Evolutionary conservation across 1,140 invertebrate genomes (phyloP).

Genomic region (Teleogryllus occipitalis): DNA sequence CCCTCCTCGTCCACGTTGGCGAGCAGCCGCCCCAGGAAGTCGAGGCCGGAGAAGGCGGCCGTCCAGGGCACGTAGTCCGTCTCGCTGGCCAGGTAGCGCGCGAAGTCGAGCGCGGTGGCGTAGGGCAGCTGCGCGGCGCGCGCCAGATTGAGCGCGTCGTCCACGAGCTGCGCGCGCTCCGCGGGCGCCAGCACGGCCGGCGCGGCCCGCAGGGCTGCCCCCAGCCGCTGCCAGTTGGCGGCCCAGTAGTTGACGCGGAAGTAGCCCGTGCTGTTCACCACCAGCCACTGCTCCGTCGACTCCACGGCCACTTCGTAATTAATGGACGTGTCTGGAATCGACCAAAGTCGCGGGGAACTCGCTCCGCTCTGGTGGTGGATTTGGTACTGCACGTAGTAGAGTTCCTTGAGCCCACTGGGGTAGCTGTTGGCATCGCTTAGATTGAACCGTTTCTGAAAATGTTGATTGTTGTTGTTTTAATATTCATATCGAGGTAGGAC

Average conservation of each 20-base stretch:
- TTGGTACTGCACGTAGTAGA: too few species aligned
- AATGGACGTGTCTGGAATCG: too few species aligned
- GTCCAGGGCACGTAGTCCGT: slow-evolving; percentile 47
- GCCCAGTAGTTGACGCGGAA: slow-evolving; percentile 56
- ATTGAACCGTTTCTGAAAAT: too few species aligned
- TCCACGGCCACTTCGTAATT: too few species aligned
- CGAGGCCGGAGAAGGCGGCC: slow-evolving; percentile 34
- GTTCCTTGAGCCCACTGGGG: too few species aligned
- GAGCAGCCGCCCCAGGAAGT: slow-evolving; percentile 34
- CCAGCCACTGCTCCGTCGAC: too few species aligned
- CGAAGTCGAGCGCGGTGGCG: slow-evolving; percentile 38
- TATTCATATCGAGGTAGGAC: too few species aligned
- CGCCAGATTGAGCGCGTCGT: slow-evolving; percentile 44
- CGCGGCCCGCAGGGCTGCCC: slow-evolving; percentile 36
- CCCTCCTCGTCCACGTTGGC: slow-evolving; percentile 19
- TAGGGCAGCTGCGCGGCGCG: slow-evolving; percentile 40
- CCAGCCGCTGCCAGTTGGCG: slow-evolving; percentile 49
- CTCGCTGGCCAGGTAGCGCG: slow-evolving; percentile 43
- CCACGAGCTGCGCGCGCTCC: slow-evolving; percentile 56
- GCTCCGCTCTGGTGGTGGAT: too few species aligned
- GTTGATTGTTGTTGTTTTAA: too few species aligned
- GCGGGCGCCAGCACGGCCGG: slow-evolving; percentile 37
- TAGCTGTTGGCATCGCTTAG: too few species aligned
- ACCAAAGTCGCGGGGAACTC: too few species aligned
- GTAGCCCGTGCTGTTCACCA: slow-evolving; percentile 37